Base-by-base conservation (phyloP, 1,140 invertebrate genomes). In the Ctenoplectra terminalis region DNA sequence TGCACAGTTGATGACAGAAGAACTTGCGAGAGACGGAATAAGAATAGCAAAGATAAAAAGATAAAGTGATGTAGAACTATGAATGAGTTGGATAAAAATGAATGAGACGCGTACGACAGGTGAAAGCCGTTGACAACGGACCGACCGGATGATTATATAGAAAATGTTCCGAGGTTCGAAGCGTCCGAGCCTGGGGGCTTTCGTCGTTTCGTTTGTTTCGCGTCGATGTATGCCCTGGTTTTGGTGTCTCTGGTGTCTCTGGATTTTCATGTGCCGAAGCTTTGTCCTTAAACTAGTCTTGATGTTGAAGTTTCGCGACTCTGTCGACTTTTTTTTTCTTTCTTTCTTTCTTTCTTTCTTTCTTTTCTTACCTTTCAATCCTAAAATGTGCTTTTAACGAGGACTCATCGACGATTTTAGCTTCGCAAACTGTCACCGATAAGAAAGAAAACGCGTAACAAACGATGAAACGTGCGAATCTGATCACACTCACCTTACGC, bases 141-240 rank as follows among this genome's bases (percentile, higher is more conserved):
- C 81, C 74, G 48, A 78, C 81, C 74, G 74, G 81, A 78, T 82
- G 81, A 82, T 82, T 82, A 82, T 78, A 82, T 82, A 50, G 81
- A 82, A 81, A 81, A 77, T 82, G 74, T 78, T 60, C 43, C 74
- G 34, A 61, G 72, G 17, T 70, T 74, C 71, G 71, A 66, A 40
- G 48, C 11, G 63, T 64, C 34, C 20, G 23, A 31, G 71, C 79
- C 61, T 15, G n/a, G 9, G 20, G 79, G 50, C 52, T 58, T 40
- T 67, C 61, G 50, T 58, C 50, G 37, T 75, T 48, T 61, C 71
- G 71, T 81, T 75, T 81, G 72, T 81, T 58, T 67, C 61, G 50
- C 71, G 5, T 15, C 29, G 46, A 63, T 20, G 69, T 72, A 71
- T 43, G 29, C 34, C 0, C 15, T 29, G 6, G 9, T n/a, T 23